A percentile compares a stretch with the other conserved stretches of the same genome.
Evolutionary conservation across 2,797 vertebrate genomes (phyloP).

Genomic region (Onychomys leucogaster): DNA sequence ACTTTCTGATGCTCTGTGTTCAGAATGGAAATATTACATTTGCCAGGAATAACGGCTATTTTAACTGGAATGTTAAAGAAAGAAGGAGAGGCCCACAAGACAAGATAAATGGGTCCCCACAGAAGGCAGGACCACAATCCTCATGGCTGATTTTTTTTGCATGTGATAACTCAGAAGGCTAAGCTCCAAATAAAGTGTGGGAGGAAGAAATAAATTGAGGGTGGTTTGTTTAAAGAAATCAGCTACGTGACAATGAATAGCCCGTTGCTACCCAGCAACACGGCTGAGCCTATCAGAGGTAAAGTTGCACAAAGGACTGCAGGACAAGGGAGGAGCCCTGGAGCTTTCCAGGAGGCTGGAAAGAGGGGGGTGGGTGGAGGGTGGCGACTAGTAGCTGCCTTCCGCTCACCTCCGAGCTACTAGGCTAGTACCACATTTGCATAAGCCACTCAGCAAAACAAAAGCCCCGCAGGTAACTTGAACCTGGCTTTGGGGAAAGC

Average conservation of each 20-base stretch:
- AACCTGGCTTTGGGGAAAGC: not conserved
- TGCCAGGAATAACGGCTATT: constrained; percentile 10
- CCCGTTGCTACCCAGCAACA: not conserved
- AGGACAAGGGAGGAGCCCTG: not conserved
- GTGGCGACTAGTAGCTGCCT: not conserved
- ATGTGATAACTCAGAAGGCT: not conserved
- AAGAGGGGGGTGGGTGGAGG: not conserved
- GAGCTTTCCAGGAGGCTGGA: not conserved
- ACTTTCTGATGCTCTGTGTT: not conserved
- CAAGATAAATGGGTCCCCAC: not conserved
- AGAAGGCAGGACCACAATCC: not conserved
- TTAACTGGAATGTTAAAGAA: not conserved
- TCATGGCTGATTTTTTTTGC: not conserved
- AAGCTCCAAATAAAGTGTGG: not conserved
- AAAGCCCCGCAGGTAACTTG: not conserved
- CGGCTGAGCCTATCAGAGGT: not conserved
- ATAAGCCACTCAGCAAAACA: constrained; percentile 23
- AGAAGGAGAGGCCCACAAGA: not conserved
- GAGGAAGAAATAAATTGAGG: not conserved
- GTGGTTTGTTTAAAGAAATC: not conserved
- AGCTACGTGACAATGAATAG: not conserved
- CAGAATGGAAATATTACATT: not conserved
- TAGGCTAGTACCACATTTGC: not conserved
- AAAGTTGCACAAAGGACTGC: not conserved
- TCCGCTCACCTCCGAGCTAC: not conserved